Evolutionary conservation across 2,113 vertebrate genomes (phyloP).

Genomic region (Myotis yumanensis): DNA sequence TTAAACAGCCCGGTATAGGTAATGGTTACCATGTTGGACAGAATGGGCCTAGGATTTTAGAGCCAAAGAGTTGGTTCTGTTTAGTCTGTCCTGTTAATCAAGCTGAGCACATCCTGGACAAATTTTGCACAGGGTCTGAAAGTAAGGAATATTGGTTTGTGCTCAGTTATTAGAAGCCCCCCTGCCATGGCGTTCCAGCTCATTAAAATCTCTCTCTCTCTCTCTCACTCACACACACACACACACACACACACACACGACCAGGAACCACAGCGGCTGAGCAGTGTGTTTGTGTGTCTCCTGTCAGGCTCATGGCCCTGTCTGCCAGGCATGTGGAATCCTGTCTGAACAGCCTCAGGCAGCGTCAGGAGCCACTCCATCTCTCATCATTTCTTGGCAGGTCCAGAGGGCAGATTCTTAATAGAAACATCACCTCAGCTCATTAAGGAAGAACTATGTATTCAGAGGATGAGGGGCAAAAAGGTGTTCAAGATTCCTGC

Average conservation of each 20-base stretch:
- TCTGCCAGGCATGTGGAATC: slow-evolving; percentile 32
- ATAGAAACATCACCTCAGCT: slow-evolving; percentile 43
- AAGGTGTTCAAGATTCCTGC: not conserved
- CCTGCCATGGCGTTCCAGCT: not conserved
- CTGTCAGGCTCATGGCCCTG: not conserved
- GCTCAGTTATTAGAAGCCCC: not conserved
- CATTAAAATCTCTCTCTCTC: not conserved
- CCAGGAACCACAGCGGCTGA: not conserved
- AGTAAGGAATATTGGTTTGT: not conserved
- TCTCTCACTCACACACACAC: too few species aligned
- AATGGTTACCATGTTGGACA: not conserved
- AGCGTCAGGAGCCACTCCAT: not conserved
- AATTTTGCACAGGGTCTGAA: not conserved
- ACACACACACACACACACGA: not conserved
- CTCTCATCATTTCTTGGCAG: slow-evolving; percentile 52
- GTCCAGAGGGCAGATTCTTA: slow-evolving; percentile 40
- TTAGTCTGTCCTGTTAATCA: not conserved
- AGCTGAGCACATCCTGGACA: not conserved
- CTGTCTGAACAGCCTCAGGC: not conserved
- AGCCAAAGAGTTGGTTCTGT: not conserved
- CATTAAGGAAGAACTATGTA: slow-evolving; percentile 32
- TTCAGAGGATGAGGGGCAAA: not conserved
- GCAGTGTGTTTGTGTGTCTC: not conserved
- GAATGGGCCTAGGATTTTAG: not conserved
- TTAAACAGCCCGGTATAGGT: not conserved